phyloP scores from a whole-genome alignment of 2,888 invertebrate genomes.

The Ferrisia virgata region DNA sequence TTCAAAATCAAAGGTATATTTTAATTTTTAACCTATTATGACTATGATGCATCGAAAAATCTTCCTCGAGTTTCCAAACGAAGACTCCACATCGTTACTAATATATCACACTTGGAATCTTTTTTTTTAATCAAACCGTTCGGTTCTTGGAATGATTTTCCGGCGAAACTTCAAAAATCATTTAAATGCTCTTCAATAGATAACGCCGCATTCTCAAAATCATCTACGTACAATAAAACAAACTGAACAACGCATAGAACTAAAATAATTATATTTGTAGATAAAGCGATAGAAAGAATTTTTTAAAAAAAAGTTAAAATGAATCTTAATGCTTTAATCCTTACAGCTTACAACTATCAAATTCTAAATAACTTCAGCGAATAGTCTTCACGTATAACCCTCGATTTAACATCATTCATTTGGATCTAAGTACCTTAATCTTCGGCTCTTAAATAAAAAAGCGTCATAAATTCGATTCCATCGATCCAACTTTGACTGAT shows the following conservation, averaged over 20 bases:
- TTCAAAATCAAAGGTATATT: no score
- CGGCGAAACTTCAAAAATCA: no score
- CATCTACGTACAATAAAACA: no score
- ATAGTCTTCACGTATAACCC: neutral
- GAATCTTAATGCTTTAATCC: neutral
- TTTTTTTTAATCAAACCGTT: no score
- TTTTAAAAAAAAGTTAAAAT: neutral
- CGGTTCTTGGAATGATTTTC: no score
- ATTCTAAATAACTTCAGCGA: neutral
- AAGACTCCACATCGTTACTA: no score
- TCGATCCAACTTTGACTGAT: neutral
- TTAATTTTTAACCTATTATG: no score
- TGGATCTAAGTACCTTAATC: neutral
- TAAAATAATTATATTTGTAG: neutral
- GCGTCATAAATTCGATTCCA: conserved; percentile 26
- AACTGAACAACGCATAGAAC: neutral
- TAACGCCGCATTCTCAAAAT: no score
- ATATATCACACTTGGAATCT: no score
- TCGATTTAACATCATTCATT: neutral
- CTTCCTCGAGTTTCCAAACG: no score
- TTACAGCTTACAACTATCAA: neutral
- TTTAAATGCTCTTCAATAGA: neutral
- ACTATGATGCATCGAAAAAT: no score
- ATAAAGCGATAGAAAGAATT: conserved; percentile 15
- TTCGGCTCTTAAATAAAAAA: neutral